A percentile compares a stretch with the other conserved stretches of the same genome.
Evolutionary conservation across 2,113 vertebrate species (phyloP).

Genomic region (Pyrgilauda ruficollis): DNA sequence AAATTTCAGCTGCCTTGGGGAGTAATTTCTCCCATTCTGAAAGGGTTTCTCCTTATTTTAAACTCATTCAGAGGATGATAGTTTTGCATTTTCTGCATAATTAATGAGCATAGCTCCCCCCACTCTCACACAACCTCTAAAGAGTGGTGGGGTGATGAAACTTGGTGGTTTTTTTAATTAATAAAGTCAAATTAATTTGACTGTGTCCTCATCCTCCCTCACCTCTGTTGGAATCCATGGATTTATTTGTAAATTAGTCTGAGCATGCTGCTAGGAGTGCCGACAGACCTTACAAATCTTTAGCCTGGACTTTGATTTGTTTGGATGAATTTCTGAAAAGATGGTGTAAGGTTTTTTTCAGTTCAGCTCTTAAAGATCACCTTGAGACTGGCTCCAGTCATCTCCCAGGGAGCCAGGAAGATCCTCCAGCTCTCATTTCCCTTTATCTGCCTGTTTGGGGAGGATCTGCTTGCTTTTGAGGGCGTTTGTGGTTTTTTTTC

Average conservation of each 20-base stretch:
- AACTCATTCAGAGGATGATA: slow-evolving; percentile 57
- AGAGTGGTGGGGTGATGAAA: slow-evolving; percentile 26
- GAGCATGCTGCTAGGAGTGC: neutral
- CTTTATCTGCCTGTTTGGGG: neutral
- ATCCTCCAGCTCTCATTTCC: neutral
- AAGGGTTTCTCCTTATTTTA: slow-evolving; percentile 64
- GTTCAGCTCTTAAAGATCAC: neutral
- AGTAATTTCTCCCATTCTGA: slow-evolving; percentile 66
- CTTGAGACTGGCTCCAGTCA: neutral
- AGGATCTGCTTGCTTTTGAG: neutral
- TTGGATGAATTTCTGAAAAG: neutral
- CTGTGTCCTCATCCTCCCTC: slow-evolving; percentile 5
- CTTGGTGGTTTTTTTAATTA: slow-evolving; percentile 59
- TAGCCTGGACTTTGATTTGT: neutral
- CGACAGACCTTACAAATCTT: neutral
- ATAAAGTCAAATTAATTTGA: slow-evolving; percentile 56
- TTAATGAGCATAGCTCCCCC: slow-evolving; percentile 39
- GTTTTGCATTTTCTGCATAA: slow-evolving; percentile 66
- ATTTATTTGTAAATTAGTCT: slow-evolving; percentile 6
- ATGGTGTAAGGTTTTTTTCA: neutral
- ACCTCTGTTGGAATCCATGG: neutral
- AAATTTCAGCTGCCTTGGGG: slow-evolving; percentile 74
- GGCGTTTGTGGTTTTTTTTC: neutral
- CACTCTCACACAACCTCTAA: neutral
- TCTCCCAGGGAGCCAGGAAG: neutral